phyloP scores from a whole-genome alignment of 2,113 vertebrate genomes.

The Monopterus albus region DNA sequence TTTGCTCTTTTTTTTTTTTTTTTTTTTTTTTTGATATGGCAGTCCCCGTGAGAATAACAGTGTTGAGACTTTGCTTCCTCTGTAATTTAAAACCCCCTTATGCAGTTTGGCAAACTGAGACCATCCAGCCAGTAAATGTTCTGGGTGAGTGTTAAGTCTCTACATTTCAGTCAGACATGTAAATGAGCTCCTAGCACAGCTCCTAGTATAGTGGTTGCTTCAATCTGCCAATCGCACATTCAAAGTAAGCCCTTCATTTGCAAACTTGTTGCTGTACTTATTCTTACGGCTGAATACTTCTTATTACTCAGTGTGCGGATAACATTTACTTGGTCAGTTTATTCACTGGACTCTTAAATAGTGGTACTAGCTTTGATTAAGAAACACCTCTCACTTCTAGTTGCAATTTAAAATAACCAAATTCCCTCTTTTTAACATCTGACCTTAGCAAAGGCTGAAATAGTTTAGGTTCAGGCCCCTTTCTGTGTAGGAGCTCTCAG shows the following conservation, averaged over 20 bases:
- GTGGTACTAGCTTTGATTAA: constrained; percentile 51
- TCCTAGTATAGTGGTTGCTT: constrained; percentile 32
- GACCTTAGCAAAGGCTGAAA: constrained; percentile 42
- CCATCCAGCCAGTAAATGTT: constrained; percentile 76
- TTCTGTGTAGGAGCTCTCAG: constrained; percentile 63
- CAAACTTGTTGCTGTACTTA: no score
- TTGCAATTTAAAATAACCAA: constrained; percentile 35
- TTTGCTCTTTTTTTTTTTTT: constrained; percentile 29
- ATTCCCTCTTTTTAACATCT: constrained; percentile 47
- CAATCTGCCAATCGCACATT: constrained; percentile 42
- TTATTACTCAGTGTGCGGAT: constrained; percentile 17
- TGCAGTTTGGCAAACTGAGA: constrained; percentile 70
- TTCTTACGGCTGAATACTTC: constrained; percentile 18
- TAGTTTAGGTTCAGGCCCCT: constrained; percentile 63
- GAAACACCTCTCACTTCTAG: constrained; percentile 41
- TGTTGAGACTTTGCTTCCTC: constrained; percentile 50
- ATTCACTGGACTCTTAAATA: constrained; percentile 39
- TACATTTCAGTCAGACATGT: constrained; percentile 66
- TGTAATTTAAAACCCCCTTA: constrained; percentile 71
- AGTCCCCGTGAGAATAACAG: constrained; percentile 41
- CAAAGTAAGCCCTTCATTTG: constrained; percentile 54
- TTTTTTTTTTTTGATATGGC: constrained; percentile 22
- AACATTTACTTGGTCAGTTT: constrained; percentile 35
- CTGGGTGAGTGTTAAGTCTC: constrained; percentile 71
- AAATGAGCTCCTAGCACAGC: constrained; percentile 58